phyloP scores from a whole-genome alignment of 2,888 invertebrate species.

The Rhamphomyia laevipes region DNA sequence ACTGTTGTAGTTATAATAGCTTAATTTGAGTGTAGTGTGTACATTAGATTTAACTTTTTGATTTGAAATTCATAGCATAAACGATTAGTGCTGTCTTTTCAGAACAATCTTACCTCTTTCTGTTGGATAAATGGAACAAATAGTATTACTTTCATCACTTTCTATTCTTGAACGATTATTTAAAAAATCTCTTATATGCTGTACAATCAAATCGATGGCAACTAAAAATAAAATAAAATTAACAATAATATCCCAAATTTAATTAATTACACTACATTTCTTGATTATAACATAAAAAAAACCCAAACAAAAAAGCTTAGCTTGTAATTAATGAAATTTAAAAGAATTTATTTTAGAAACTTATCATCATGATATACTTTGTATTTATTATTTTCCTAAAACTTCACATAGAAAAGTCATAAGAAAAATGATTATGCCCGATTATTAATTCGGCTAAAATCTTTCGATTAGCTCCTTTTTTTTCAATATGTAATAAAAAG shows the following conservation, averaged over 20 bases:
- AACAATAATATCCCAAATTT: background rate
- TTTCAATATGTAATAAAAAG: no score
- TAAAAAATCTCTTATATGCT: constrained; percentile 88
- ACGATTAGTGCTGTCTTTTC: constrained; percentile 3
- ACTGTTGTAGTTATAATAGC: no score
- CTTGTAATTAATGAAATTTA: background rate
- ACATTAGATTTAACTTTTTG: no score
- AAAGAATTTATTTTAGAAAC: background rate
- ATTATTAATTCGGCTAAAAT: no score
- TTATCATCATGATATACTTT: no score
- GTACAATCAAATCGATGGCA: constrained; percentile 93
- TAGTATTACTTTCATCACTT: constrained; percentile 2
- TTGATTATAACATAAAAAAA: background rate
- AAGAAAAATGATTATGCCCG: no score
- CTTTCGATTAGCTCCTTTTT: no score
- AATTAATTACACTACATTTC: background rate
- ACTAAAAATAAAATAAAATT: constrained; percentile 48
- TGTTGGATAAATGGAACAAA: background rate
- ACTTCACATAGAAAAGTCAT: no score
- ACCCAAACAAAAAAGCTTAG: background rate
- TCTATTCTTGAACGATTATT: constrained; percentile 41
- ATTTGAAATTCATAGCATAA: no score
- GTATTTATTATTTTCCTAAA: no score
- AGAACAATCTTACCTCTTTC: constrained; percentile 17
- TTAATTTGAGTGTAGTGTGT: constrained; percentile 7